phyloP scores from a whole-genome alignment of 1,140 invertebrate genomes.

The Ditylenchus dipsaci region DNA sequence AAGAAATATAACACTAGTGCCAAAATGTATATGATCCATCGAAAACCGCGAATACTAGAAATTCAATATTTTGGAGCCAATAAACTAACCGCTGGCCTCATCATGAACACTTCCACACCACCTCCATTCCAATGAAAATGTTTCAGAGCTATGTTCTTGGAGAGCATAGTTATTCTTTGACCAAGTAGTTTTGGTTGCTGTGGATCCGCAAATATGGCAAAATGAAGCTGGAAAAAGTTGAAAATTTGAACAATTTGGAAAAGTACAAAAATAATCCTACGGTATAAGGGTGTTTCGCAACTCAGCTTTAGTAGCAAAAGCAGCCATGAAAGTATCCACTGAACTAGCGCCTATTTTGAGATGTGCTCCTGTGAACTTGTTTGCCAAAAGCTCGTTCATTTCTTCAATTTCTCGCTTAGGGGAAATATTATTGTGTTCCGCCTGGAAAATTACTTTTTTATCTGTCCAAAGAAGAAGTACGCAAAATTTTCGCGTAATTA shows the following conservation, averaged over 20 bases:
- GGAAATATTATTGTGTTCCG: conserved; percentile 26
- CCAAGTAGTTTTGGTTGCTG: conserved; percentile 36
- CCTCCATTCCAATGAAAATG: conserved; percentile 27
- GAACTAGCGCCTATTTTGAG: conserved; percentile 17
- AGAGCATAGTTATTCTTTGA: conserved; percentile 20
- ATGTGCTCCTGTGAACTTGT: conserved; percentile 22
- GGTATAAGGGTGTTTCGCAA: conserved; percentile 13
- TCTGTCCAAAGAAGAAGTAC: too few species aligned
- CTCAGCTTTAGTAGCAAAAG: background rate
- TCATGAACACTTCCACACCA: conserved; percentile 8
- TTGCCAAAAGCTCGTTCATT: conserved; percentile 2
- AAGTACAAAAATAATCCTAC: too few species aligned
- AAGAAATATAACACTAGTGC: too few species aligned
- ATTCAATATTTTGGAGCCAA: too few species aligned
- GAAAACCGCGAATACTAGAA: too few species aligned
- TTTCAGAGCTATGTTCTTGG: conserved; percentile 24
- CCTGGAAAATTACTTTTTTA: too few species aligned
- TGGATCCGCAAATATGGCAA: conserved; percentile 34
- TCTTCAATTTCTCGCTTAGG: conserved; percentile 26
- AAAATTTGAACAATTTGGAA: too few species aligned
- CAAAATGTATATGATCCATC: too few species aligned
- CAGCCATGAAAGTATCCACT: conserved; percentile 4
- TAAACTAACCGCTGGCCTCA: conserved; percentile 7
- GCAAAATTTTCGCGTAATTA: too few species aligned
- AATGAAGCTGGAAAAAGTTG: background rate